Percentiles rank a stretch among this genome's conserved stretches.
These are phyloP conservation scores for Lontra canadensis DNA, from an alignment of 2,113 vertebrate genomes.

Conservation along the genomic window DNA sequence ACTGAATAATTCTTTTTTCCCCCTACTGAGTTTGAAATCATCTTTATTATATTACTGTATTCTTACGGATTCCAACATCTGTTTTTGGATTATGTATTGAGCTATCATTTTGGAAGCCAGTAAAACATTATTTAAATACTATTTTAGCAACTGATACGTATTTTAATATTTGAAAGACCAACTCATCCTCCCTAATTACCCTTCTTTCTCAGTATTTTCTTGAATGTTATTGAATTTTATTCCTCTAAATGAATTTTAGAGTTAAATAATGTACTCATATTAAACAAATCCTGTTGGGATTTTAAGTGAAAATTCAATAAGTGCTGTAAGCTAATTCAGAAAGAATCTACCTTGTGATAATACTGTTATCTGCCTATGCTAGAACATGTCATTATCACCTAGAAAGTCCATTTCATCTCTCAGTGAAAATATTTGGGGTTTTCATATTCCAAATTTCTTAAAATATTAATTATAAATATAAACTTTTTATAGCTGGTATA, in stretches of 20 bases:
- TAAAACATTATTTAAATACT: background rate
- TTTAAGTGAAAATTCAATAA: slow-evolving; percentile 45
- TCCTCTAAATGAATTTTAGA: background rate
- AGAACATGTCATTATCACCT: background rate
- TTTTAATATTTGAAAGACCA: slow-evolving; percentile 36
- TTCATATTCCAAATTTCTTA: background rate
- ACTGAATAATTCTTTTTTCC: background rate
- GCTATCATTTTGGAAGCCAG: background rate
- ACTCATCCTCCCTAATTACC: background rate
- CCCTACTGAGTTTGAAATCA: background rate
- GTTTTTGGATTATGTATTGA: background rate
- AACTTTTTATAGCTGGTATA: background rate
- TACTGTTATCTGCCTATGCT: background rate
- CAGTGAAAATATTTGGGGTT: background rate
- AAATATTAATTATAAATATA: background rate
- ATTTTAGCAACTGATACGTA: background rate
- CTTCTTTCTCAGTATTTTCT: background rate
- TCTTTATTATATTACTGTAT: background rate
- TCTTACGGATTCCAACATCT: background rate
- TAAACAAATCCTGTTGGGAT: background rate
- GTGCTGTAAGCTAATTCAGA: background rate
- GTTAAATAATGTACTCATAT: background rate
- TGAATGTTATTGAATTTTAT: slow-evolving; percentile 2
- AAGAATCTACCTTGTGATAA: background rate
- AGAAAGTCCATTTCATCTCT: background rate